Base-by-base conservation (phyloP, 2,113 vertebrate genomes). In the Bubo scandiacus region DNA sequence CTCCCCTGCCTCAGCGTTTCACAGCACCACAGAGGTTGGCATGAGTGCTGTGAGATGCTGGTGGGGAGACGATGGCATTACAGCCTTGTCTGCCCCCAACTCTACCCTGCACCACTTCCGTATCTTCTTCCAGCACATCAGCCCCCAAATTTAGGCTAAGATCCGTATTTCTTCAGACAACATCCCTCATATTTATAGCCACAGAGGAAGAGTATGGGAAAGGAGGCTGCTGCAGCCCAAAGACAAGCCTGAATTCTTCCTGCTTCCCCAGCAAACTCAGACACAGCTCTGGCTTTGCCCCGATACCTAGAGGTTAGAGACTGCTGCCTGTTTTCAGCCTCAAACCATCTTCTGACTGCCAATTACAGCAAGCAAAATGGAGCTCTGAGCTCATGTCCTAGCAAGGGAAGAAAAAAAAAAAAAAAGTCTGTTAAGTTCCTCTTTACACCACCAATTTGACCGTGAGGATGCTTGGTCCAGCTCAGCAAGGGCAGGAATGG, bases 41-140 rank as follows among this genome's bases (percentile, higher is more conserved):
- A 49, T 0, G 0, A 61, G 20, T 10, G 57, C 42, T 4, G 2
- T 2, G 10, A 73, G 19, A 79, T 30, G 26, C 43, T 5, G 3
- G 23, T 4, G 5, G 20, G 38, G 17, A 91, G 27, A 26, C 1
- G 5, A n/a, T 1, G 32, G 51, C 2, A 4, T n/a, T 54, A 36
- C 27, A 92, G 72, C 42, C 42, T 43, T 62, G 12, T 36, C 36
- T 73, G 40, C 12, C 51, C 9, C 59, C 30, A 88, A 7, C 14
- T 32, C 32, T 11, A 58, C 29, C 45, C 34, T 1, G 2, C 0
- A 0, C 29, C 45, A 38, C 27, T 75, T 70, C 52, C 14, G 51
- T 32, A 43, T 43, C 40, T 32, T 79, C 30, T 68, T 72, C 54
- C 38, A 81, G 42, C 30, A 36, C 2, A 1, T 6, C 0, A 26